Evolutionary conservation across 2,888 invertebrate species (phyloP).

Genomic region (Brachycybe producta): DNA sequence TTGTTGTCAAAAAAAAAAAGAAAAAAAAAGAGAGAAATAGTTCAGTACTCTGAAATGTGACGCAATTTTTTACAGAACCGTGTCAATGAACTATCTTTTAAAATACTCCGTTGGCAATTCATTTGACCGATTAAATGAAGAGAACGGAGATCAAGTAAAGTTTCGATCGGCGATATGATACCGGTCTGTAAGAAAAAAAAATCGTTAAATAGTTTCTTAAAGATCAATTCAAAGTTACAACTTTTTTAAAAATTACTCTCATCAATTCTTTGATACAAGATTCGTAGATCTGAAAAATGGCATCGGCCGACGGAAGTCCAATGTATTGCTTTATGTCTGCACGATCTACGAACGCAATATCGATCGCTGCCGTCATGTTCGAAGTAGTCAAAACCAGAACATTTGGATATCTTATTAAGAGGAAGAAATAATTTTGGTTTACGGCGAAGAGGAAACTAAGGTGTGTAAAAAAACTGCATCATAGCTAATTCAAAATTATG

Average conservation of each 20-base stretch:
- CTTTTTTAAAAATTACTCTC: conserved; percentile 50
- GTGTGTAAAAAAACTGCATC: background rate
- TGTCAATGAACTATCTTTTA: conserved; percentile 32
- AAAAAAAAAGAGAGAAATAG: conserved; percentile 9
- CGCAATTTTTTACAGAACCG: conserved; percentile 37
- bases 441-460: no score
- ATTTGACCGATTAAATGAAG: conserved; percentile 31
- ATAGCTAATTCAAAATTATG: background rate
- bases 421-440: background rate
- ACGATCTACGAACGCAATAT: conserved; percentile 88
- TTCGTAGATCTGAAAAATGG: conserved; percentile 69
- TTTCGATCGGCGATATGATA: conserved; percentile 32
- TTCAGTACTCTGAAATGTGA: conserved; percentile 32
- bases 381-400: conserved; percentile 89
- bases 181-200: conserved; percentile 29
- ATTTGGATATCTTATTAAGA: conserved; percentile 68
- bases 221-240: background rate
- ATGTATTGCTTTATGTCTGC: conserved; percentile 87
- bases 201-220: conserved; percentile 9
- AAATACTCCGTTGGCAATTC: conserved; percentile 23
- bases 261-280: conserved; percentile 72
- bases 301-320: conserved; percentile 61
- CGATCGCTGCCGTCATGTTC: conserved; percentile 85
- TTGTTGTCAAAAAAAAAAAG: no score
- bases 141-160: conserved; percentile 28